A percentile compares a stretch with the other conserved stretches of the same genome.
Conservation (phyloP, 1,140 invertebrate species). For the Zeugodacus cucurbitae region DNA sequence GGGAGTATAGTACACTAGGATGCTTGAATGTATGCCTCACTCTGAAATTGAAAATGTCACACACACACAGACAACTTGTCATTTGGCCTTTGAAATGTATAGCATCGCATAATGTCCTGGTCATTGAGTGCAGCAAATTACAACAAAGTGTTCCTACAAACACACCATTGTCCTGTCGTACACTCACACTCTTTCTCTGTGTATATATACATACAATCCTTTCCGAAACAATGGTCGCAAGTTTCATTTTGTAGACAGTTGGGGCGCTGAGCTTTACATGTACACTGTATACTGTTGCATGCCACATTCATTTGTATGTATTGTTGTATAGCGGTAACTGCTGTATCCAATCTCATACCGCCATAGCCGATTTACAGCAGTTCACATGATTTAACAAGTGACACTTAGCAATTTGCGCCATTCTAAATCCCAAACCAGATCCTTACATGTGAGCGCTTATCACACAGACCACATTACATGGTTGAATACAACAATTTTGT, state of each 20-base stretch:
- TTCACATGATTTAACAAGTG: slow-evolving; percentile 35
- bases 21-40: background rate
- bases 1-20: background rate
- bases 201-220: background rate
- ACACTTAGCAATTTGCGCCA: background rate
- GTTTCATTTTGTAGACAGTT: background rate
- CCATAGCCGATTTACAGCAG: background rate
- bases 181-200: background rate
- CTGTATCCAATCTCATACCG: background rate
- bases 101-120: background rate
- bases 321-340: background rate
- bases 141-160: background rate
- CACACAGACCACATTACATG: background rate
- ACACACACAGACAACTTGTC: background rate
- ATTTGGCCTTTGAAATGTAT: background rate
- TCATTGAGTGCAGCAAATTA: slow-evolving; percentile 26
- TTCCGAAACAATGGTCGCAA: background rate
- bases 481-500: background rate
- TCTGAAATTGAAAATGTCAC: background rate
- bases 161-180: background rate
- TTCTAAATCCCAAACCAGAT: no score
- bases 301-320: background rate
- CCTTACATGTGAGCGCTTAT: background rate
- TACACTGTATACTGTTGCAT: background rate
- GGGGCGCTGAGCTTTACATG: background rate